Conservation (phyloP, 2,113 vertebrate genomes). For the Thymallus thymallus region DNA sequence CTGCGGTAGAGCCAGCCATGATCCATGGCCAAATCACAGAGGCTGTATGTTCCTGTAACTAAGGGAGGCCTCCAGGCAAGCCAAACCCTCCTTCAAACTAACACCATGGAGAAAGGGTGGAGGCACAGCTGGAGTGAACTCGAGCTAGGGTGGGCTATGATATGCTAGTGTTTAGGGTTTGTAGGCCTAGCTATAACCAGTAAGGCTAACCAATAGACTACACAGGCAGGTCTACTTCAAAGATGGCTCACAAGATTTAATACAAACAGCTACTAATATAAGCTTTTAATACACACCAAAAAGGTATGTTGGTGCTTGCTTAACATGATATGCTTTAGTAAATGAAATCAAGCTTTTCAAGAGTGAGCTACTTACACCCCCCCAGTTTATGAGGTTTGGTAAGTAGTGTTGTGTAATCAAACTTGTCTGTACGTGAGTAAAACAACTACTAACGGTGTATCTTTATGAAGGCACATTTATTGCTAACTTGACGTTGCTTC, state of each 20-base stretch:
- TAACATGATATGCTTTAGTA: constrained; percentile 22
- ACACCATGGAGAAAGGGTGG: constrained; percentile 49
- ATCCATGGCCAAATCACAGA: constrained; percentile 64
- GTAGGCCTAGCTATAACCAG: not conserved
- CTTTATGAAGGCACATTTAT: too few species aligned
- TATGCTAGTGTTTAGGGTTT: not conserved
- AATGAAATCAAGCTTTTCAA: constrained; percentile 10
- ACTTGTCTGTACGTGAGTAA: too few species aligned
- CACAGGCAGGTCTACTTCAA: not conserved
- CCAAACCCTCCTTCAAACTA: constrained; percentile 61
- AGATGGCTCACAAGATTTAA: not conserved
- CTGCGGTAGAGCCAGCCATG: constrained; percentile 51
- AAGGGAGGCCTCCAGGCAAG: constrained; percentile 56
- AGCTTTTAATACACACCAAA: constrained; percentile 11
- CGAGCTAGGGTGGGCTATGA: constrained; percentile 42
- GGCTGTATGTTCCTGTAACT: constrained; percentile 52
- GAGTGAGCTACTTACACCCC: not conserved
- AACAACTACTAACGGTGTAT: too few species aligned
- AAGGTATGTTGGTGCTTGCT: constrained; percentile 1
- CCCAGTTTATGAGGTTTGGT: constrained; percentile 46
- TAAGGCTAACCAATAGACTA: not conserved
- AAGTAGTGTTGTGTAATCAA: too few species aligned
- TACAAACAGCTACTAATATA: not conserved
- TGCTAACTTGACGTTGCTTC: too few species aligned
- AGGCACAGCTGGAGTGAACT: constrained; percentile 28